Conservation (phyloP, 1,140 invertebrate genomes). For the Euura lappo region DNA sequence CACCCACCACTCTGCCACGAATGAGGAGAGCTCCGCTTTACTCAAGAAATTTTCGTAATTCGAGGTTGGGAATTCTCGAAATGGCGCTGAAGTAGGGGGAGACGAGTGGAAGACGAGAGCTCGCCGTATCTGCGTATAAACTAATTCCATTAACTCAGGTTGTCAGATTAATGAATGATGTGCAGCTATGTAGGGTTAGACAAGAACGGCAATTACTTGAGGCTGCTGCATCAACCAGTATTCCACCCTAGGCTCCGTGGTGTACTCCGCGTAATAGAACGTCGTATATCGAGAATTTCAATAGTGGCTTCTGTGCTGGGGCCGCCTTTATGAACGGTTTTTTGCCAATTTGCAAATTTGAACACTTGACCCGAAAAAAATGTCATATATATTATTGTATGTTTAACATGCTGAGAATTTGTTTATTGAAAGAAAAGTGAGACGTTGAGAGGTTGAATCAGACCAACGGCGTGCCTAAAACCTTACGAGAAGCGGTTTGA, state of each 20-base stretch:
- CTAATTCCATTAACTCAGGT: conserved; percentile 36
- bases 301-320: too few species aligned
- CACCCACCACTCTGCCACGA: conserved; percentile 28
- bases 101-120: conserved; percentile 19
- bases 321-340: too few species aligned
- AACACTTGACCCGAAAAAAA: too few species aligned
- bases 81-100: conserved; percentile 4
- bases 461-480: too few species aligned
- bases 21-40: background rate
- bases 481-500: too few species aligned
- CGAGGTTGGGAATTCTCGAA: background rate
- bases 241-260: background rate
- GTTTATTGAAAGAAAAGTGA: too few species aligned
- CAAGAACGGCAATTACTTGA: conserved; percentile 28
- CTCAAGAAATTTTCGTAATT: background rate
- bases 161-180: conserved; percentile 28
- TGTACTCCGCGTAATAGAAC: background rate
- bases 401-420: too few species aligned
- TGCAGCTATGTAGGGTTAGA: conserved; percentile 8
- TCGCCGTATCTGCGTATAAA: conserved; percentile 30
- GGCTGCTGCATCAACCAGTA: background rate
- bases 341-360: too few species aligned
- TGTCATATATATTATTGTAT: too few species aligned
- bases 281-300: too few species aligned
- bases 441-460: too few species aligned